Percentiles rank a stretch among this genome's conserved stretches.
Evolutionary conservation across 2,113 vertebrate genomes (phyloP).

Genomic region (Phalacrocorax brasilianus): DNA sequence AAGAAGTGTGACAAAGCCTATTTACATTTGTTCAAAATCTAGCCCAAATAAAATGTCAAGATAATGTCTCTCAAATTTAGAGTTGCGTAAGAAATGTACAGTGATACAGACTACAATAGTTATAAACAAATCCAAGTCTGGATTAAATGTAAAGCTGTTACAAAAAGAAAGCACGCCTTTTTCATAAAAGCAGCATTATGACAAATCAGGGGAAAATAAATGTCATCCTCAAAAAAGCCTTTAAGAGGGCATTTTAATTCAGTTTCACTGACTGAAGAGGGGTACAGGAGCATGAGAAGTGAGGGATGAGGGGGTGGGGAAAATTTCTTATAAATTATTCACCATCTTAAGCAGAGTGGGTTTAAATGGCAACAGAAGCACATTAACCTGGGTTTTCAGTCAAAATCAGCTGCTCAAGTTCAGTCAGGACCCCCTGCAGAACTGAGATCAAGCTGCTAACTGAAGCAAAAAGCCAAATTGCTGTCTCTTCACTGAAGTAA

Average conservation of each 20-base stretch:
- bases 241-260: neutral
- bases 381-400: neutral
- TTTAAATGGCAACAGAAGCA: neutral
- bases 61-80: neutral
- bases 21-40: slow-evolving; percentile 24
- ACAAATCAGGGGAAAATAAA: neutral
- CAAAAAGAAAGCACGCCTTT: neutral
- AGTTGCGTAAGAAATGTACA: neutral
- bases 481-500: neutral
- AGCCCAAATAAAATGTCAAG: slow-evolving; percentile 47
- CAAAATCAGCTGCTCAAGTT: neutral
- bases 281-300: neutral
- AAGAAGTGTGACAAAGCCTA: slow-evolving; percentile 17
- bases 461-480: neutral
- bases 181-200: neutral
- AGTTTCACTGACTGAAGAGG: neutral
- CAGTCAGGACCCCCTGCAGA: neutral
- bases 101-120: neutral
- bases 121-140: slow-evolving; percentile 5
- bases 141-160: neutral
- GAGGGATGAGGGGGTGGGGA: neutral
- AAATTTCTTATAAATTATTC: neutral
- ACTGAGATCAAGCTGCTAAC: neutral
- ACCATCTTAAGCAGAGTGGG: neutral
- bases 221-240: neutral